Percentiles rank a stretch among this genome's conserved stretches.
phyloP scores from a whole-genome alignment of 2,888 invertebrate species.

The Lampropteryx suffumata region DNA sequence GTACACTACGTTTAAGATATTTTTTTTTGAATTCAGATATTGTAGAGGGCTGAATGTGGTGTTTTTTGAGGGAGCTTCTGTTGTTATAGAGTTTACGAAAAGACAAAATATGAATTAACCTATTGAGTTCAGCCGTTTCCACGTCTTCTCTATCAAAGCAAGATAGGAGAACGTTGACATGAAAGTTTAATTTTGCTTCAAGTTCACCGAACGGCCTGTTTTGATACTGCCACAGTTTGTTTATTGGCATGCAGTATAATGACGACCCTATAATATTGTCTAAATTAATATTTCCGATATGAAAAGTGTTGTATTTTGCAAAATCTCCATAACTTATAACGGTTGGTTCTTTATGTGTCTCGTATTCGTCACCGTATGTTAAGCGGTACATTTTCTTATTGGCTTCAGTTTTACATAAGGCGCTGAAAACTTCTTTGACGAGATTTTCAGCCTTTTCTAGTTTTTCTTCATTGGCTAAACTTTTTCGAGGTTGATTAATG shows the following conservation, averaged over 20 bases:
- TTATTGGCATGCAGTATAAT: conserved; percentile 60
- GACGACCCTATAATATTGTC: conserved; percentile 57
- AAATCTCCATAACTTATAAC: conserved; percentile 65
- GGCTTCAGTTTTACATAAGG: conserved; percentile 54
- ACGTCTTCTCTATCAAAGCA: conserved; percentile 69
- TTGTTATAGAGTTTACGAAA: conserved; percentile 70
- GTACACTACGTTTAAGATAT: conserved; percentile 66
- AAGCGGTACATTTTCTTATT: conserved; percentile 59
- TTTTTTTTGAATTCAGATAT: conserved; percentile 66
- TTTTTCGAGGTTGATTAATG: conserved; percentile 34
- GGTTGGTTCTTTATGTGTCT: conserved; percentile 60
- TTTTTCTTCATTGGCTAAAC: conserved; percentile 42
- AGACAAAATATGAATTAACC: conserved; percentile 65
- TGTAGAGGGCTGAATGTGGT: conserved; percentile 47
- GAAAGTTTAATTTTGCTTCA: conserved; percentile 69
- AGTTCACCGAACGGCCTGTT: conserved; percentile 46
- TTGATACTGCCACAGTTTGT: conserved; percentile 59
- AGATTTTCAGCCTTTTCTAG: conserved; percentile 52
- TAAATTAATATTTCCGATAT: conserved; percentile 64
- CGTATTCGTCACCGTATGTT: conserved; percentile 68
- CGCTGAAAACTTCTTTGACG: conserved; percentile 58
- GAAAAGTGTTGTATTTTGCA: conserved; percentile 63
- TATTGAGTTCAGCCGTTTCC: conserved; percentile 62
- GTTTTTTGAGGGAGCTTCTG: conserved; percentile 65
- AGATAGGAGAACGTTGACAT: conserved; percentile 64